phyloP scores from a whole-genome alignment of 2,797 vertebrate genomes.

The Mionectes olivaceus region DNA sequence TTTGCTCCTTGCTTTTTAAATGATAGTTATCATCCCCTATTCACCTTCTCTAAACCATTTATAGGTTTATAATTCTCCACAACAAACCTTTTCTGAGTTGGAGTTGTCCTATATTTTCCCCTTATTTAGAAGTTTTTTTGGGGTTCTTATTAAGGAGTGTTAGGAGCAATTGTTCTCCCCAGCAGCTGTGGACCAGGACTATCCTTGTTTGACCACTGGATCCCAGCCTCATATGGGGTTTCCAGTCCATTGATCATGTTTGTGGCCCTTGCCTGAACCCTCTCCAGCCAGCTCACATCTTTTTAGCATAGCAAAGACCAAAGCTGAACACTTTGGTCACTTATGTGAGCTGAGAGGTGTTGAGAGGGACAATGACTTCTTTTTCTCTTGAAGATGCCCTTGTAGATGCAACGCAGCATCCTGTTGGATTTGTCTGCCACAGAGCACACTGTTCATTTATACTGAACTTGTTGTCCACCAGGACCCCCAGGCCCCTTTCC shows the following conservation, averaged over 20 bases:
- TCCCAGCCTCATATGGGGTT: not conserved
- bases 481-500: not conserved
- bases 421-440: not conserved
- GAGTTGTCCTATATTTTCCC: not conserved
- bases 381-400: not conserved
- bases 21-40: not conserved
- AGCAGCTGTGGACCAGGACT: not conserved
- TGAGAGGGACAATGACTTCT: not conserved
- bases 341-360: not conserved
- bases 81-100: not conserved
- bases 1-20: not conserved
- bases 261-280: not conserved
- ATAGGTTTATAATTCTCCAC: not conserved
- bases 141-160: not conserved
- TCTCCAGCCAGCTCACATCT: not conserved
- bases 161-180: not conserved
- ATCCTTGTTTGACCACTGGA: not conserved
- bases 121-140: not conserved
- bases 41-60: not conserved
- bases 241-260: not conserved
- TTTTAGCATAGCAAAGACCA: not conserved
- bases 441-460: not conserved
- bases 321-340: not conserved
- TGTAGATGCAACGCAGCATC: not conserved
- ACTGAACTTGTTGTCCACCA: rapidly evolving